These are phyloP conservation scores for Grallaria varia DNA, from an alignment of 2,113 vertebrate species.

Conservation along the genomic window DNA sequence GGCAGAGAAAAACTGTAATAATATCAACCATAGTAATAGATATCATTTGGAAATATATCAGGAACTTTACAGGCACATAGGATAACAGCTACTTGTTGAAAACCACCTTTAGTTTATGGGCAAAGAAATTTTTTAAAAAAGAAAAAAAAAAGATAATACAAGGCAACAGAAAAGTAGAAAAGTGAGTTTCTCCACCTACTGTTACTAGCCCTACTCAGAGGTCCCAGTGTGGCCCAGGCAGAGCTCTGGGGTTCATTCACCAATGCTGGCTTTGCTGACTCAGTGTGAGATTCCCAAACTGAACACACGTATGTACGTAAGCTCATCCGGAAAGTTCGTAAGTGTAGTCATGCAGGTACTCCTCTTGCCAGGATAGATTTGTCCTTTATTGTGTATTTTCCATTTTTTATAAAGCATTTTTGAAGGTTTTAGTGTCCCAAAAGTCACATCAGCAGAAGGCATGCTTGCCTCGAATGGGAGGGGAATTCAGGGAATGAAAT, in stretches of 20 bases:
- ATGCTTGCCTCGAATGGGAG: neutral
- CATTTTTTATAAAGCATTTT: neutral
- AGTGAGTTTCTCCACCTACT: neutral
- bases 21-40: neutral
- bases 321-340: neutral
- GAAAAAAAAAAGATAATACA: neutral
- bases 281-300: neutral
- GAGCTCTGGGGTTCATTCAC: neutral
- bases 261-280: neutral
- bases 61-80: neutral
- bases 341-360: neutral
- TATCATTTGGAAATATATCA: neutral
- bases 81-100: neutral
- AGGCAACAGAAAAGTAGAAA: neutral
- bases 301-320: neutral
- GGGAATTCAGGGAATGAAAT: neutral
- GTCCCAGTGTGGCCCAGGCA: neutral
- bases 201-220: neutral
- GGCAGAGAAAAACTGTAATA: neutral
- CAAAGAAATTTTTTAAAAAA: neutral
- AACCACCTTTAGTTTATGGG: neutral
- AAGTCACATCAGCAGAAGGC: neutral
- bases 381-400: neutral
- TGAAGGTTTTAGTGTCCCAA: neutral
- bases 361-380: neutral